These are phyloP conservation scores for Chloroceryle amazona DNA, from an alignment of 2,797 vertebrate species.

Conservation along the genomic window DNA sequence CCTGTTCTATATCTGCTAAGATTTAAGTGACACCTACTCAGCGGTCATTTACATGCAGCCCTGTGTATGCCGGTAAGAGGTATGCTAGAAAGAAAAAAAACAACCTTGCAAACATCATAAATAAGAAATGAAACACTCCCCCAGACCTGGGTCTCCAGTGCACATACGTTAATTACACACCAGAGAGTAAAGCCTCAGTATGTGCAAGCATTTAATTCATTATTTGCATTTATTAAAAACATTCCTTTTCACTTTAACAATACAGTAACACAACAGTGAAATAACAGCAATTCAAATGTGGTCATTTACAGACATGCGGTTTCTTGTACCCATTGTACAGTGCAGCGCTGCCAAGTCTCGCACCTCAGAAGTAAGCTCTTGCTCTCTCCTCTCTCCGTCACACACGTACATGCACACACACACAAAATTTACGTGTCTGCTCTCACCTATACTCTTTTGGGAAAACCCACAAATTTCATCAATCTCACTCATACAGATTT, in stretches of 20 bases:
- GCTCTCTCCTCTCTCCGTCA: constrained; percentile 41
- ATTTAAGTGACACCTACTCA: constrained; percentile 70
- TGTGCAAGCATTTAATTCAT: constrained; percentile 62
- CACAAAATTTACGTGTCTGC: constrained; percentile 70
- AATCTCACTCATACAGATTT: constrained; percentile 69
- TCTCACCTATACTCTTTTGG: constrained; percentile 71
- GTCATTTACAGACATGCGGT: constrained; percentile 70
- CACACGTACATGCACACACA: neutral
- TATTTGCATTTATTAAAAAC: constrained; percentile 79
- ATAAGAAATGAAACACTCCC: constrained; percentile 79
- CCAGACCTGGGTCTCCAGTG: constrained; percentile 59
- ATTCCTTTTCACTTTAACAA: constrained; percentile 78
- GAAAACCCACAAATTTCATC: constrained; percentile 72
- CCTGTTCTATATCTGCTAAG: constrained; percentile 59
- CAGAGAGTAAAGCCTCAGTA: constrained; percentile 58
- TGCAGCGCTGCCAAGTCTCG: constrained; percentile 75
- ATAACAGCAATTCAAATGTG: constrained; percentile 56
- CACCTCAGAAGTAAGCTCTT: constrained; percentile 51
- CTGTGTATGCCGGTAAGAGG: constrained; percentile 14
- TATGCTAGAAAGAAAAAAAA: neutral
- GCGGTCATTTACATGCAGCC: constrained; percentile 49
- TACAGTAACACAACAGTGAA: constrained; percentile 64
- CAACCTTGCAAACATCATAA: constrained; percentile 53
- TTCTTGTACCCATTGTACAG: constrained; percentile 64
- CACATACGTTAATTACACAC: constrained; percentile 67